These are phyloP conservation scores for Syngnathoides biaculeatus DNA, from an alignment of 2,113 vertebrate genomes.

Conservation along the genomic window DNA sequence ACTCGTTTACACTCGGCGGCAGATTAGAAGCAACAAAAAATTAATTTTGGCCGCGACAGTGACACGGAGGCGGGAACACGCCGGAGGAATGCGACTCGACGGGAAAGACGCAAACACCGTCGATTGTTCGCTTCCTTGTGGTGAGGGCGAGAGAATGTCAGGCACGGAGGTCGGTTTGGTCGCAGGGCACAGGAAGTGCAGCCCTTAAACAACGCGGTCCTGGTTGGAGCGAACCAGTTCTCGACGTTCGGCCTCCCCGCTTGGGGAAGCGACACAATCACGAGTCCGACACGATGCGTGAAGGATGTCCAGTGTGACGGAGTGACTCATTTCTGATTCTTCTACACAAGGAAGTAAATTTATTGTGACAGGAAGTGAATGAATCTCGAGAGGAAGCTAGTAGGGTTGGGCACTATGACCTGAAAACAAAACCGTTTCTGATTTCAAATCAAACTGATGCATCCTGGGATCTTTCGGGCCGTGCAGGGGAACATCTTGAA, in stretches of 20 bases:
- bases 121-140: neutral
- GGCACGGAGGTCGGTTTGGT: neutral
- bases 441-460: too few relatives aligned
- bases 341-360: neutral
- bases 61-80: neutral
- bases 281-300: too few relatives aligned
- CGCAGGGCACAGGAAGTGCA: conserved; percentile 79
- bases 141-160: neutral
- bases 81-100: conserved; percentile 27
- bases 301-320: too few relatives aligned
- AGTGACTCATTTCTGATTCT: neutral
- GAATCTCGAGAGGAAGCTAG: neutral
- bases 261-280: neutral
- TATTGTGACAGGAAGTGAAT: neutral
- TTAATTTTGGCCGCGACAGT: neutral
- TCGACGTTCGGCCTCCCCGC: neutral
- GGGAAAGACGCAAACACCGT: conserved; percentile 7
- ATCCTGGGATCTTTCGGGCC: too few relatives aligned
- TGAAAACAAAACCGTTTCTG: too few relatives aligned
- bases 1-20: neutral
- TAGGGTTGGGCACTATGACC: neutral
- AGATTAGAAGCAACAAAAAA: neutral
- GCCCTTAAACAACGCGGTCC: conserved; percentile 64
- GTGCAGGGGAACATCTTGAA: too few relatives aligned
- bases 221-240: conserved; percentile 80